Base-by-base conservation (phyloP, 1,140 invertebrate genomes). In the Heterodera carotae region DNA sequence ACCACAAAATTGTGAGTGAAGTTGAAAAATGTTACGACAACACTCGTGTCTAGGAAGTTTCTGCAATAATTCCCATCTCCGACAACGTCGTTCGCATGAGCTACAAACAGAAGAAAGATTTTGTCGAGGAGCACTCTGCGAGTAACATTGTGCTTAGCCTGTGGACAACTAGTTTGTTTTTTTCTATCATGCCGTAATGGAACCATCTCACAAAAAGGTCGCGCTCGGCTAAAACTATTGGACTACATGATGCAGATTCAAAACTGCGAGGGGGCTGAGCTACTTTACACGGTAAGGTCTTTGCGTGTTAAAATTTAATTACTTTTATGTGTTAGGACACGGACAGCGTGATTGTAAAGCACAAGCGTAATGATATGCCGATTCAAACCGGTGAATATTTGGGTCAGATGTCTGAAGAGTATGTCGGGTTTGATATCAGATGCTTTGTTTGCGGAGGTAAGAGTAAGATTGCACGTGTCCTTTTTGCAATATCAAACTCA, bases 201-300 rank as follows among this genome's bases (percentile, higher is more conserved):
- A n/a, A n/a, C 10, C 10, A n/a, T n/a, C n/a, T n/a, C n/a, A n/a
- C n/a, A n/a, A n/a, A n/a, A n/a, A 39, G 36, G 59, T 18, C 59
- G 29, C 18, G 59, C 59, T 6, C 59, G 59, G 6, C 18, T 62
- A 18, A 62, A 25, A 25, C 29, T 62, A 3, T 18, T 62, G 29
- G 29, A 62, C 29, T 62, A 25, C 29, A 62, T 62, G 59, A n/a
- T 62, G 59, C 22, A 62, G 29, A 29, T 29, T 6, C 22, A n/a
- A 62, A 29, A 62, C 6, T 5, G 4, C 15, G 59, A 29, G 18
- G 59, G 59, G 3, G 29, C 59, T 18, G 29, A 39, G 36, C 36
- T 62, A 6, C 59, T 62, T 62, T 62, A 62, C 18, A 62, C 59
- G 36, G 36, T 39, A n/a, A n/a, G n/a, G n/a, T n/a, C n/a, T n/a